Evolutionary conservation across 2,113 vertebrate genomes (phyloP).

Genomic region (Odocoileus hemionus): DNA sequence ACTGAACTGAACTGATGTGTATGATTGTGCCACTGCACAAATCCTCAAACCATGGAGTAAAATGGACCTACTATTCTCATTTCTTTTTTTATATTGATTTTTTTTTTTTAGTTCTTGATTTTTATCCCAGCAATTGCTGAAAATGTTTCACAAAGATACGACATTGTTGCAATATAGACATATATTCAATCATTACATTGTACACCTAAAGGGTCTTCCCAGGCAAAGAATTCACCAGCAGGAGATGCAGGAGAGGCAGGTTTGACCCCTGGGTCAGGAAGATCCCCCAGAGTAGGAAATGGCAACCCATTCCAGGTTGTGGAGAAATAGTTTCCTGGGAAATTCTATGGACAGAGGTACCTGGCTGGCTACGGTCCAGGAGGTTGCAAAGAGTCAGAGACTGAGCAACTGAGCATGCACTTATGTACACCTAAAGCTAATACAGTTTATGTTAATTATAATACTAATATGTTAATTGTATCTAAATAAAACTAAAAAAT

Average conservation of each 20-base stretch:
- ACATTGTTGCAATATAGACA: background rate
- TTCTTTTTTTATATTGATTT: background rate
- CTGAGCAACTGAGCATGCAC: background rate
- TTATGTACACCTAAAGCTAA: background rate
- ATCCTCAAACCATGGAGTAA: background rate
- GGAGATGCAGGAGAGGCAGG: background rate
- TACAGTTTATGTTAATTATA: background rate
- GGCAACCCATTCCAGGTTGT: accelerated
- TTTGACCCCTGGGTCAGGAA: background rate
- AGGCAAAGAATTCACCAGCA: background rate
- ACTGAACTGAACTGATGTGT: background rate
- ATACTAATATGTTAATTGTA: background rate
- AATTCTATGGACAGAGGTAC: background rate
- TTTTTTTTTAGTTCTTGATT: background rate
- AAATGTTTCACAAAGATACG: background rate
- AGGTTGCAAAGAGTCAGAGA: background rate
- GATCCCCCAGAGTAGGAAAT: background rate
- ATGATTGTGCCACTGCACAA: background rate
- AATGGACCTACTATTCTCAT: background rate
- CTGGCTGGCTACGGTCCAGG: background rate
- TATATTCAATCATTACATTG: background rate
- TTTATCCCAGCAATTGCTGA: background rate
- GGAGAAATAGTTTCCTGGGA: background rate
- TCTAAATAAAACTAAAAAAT: background rate
- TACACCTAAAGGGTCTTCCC: background rate